phyloP scores from a whole-genome alignment of 2,113 vertebrate genomes.

The Rattus rattus region DNA sequence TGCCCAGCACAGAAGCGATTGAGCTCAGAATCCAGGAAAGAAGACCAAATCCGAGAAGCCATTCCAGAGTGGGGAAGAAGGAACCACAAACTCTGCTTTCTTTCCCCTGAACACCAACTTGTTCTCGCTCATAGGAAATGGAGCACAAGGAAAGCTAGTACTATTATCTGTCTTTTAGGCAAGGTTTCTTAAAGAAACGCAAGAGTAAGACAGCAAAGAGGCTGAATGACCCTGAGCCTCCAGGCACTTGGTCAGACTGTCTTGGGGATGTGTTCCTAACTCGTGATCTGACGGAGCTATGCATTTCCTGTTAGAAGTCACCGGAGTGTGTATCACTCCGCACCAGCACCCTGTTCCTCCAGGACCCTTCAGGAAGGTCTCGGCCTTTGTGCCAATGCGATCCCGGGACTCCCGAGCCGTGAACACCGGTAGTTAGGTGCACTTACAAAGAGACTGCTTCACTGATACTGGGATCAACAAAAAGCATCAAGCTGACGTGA shows the following conservation, averaged over 20 bases:
- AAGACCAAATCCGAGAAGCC: neutral
- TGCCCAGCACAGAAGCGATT: accelerated
- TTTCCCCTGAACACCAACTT: neutral
- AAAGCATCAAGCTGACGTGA: neutral
- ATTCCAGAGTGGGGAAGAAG: neutral
- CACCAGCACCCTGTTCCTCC: neutral
- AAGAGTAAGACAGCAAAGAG: neutral
- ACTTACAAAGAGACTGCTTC: neutral
- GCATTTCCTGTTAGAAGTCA: neutral
- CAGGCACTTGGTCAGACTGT: neutral
- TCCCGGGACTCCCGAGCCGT: neutral
- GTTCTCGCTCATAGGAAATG: neutral
- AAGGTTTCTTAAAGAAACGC: neutral
- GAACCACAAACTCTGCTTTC: neutral
- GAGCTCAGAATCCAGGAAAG: neutral
- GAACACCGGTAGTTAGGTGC: neutral
- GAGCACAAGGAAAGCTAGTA: accelerated
- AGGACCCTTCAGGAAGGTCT: constrained; percentile 9
- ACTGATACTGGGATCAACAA: neutral
- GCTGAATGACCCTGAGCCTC: no score
- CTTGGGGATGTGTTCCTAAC: neutral
- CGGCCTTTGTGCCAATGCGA: neutral
- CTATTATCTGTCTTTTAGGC: neutral
- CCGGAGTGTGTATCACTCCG: accelerated
- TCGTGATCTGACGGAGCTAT: neutral